Evolutionary conservation across 2,797 vertebrate species (phyloP), one percentile per base, ranked within the genome.

Genomic region (Tolypeutes matacus): DNA sequence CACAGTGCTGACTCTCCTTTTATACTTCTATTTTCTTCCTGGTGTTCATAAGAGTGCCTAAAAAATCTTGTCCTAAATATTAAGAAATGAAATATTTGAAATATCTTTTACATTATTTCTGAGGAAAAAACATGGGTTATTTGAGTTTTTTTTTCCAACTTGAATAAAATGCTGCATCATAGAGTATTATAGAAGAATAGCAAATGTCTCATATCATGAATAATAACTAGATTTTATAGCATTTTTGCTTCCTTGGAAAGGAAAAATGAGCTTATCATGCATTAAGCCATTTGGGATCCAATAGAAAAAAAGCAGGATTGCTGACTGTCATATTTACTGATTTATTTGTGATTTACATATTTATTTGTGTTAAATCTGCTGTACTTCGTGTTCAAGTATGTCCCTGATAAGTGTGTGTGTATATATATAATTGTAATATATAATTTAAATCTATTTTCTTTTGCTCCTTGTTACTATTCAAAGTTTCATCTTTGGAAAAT

Each of bases 301-400:
- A 46, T 5, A 3, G 25, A 53, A 70, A 14, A 14, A 82, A 34
- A 81, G 18, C 20, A 77, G 2, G 39, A 18, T 75, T 86, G 13
- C 46, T 88, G 72, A 13, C 72, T 69, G 3, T 81, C 60, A 12
- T 73, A 0, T 78, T 95, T 96, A 75, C 34, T 46, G 20, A 36
- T 78, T 91, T 96, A 34, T 11, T 94, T 67, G 18, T 85, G 23
- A 27, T 58, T 91, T 51, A 15, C 21, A 82, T 95, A 65, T 60
- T 96, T 95, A 65, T 10, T 94, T 87, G 29, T 94, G 70, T 13
- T 80, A 95, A 77, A 3, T 53, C 18, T 90, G 75, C 67, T 80
- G 29, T 3, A 81, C 31, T 83, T 85, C 39, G 18, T 73, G 88
- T 91, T 96, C 88, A 92, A 93, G 70, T 86, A 91, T 91, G 17